Evolutionary conservation across 2,113 vertebrate species (phyloP).

Genomic region (Chloropsis hardwickii): DNA sequence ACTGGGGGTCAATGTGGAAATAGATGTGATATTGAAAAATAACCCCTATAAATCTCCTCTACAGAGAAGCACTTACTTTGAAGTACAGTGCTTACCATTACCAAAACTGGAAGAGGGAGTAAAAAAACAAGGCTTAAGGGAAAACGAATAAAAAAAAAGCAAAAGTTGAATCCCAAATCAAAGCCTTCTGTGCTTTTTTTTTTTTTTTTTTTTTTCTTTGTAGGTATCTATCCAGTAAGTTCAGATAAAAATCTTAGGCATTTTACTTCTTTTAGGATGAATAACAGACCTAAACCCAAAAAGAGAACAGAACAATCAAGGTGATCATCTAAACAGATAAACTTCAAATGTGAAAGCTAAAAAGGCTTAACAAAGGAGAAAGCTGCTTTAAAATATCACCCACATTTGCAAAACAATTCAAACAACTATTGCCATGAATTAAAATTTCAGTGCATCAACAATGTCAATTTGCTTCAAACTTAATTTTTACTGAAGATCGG

Average conservation of each 20-base stretch:
- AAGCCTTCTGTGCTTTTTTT: not conserved
- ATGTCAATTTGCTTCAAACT: not conserved
- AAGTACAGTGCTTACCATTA: not conserved
- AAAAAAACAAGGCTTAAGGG: not conserved
- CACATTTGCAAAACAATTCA: not conserved
- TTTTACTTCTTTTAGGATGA: not conserved
- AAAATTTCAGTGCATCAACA: not conserved
- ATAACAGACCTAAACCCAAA: not conserved
- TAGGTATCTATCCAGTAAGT: not conserved
- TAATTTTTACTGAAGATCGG: not conserved
- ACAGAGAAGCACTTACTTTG: not conserved
- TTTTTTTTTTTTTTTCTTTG: not conserved
- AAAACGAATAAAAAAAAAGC: rapidly evolving
- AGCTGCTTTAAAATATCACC: not conserved
- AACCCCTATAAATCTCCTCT: not conserved
- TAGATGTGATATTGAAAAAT: not conserved
- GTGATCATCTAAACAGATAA: not conserved
- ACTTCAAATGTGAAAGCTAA: not conserved
- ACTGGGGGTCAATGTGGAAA: not conserved
- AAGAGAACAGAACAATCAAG: not conserved
- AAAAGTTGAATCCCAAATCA: not conserved
- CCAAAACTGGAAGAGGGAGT: not conserved
- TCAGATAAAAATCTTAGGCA: not conserved
- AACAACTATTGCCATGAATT: not conserved
- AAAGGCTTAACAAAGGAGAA: not conserved